Conservation (phyloP, 1,140 invertebrate genomes). For the Tetramorium parvispinum region DNA sequence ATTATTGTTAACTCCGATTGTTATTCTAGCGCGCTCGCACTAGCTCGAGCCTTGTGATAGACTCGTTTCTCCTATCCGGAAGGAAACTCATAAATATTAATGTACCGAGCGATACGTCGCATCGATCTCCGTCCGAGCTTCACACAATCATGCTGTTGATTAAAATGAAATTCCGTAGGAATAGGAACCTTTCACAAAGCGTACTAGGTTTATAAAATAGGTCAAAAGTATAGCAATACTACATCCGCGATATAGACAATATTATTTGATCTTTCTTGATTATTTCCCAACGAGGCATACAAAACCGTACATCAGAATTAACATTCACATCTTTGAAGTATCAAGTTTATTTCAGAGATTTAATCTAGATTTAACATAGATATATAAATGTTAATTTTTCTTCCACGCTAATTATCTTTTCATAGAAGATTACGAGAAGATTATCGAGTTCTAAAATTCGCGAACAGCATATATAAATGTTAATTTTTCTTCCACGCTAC, state of each 20-base stretch:
- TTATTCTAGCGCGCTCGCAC: background rate
- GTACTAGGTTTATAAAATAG: background rate
- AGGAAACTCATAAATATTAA: slow-evolving; percentile 60
- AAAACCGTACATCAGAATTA: background rate
- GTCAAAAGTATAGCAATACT: background rate
- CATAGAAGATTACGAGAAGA: background rate
- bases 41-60: slow-evolving; percentile 22
- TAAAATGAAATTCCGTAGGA: slow-evolving; percentile 40
- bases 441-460: background rate
- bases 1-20: background rate
- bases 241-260: background rate
- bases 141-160: slow-evolving; percentile 47
- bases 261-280: background rate
- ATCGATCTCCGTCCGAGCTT: slow-evolving; percentile 52
- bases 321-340: background rate
- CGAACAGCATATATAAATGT: background rate
- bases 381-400: background rate
- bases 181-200: background rate
- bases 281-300: background rate
- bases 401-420: background rate
- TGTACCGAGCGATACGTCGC: slow-evolving; percentile 53
- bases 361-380: no score
- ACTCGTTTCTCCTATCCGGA: slow-evolving; percentile 16
- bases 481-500: background rate
- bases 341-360: background rate